Evolutionary conservation across 2,113 vertebrate species (phyloP), one percentile per base, ranked within the genome.

Genomic region (Myotis lucifugus): DNA sequence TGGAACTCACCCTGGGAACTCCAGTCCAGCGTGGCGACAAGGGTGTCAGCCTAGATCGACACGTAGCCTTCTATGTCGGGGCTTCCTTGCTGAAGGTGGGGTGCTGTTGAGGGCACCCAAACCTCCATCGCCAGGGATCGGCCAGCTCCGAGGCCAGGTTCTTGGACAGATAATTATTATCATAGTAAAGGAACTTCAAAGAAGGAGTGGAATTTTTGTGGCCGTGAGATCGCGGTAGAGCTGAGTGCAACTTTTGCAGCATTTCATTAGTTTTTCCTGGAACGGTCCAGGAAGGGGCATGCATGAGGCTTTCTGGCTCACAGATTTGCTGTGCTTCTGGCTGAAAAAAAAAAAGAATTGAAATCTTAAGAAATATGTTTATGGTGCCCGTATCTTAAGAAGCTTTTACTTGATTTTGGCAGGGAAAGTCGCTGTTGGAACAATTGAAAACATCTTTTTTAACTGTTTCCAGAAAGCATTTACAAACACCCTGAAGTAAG

Each of bases 391-490:
- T 98, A 97, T 98, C 97, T 97, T 97, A 94, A 97, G 89, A 96
- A 90, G 94, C 77, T 97, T 98, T 97, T 97, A 93, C 98, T 98
- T 98, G 96, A 98, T 98, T 94, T 97, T 98, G 95, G 97, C 97
- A 97, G 87, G 77, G 96, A 73, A 72, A 96, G 87, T 0, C 0
- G 69, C 95, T 97, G 90, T 8, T 18, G 93, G 82, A 98, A 97
- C 94, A 97, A 97, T 97, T 98, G 96, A 97, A 98, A 98, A 98
- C 96, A 93, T 98, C 95, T 97, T 98, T 97, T 97, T 95, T 85
- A 96, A 98, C 93, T 84, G 85, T 97, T 96, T 95, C 95, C 97
- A 96, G 97, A 98, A 92, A 97, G 87, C 29, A 93, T 67, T 97
- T 88, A 93, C 85, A 97, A 97, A 86, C 88, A 96, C 83, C 93